Base-by-base conservation (phyloP, 2,113 vertebrate species). In the Saguinus midas region DNA sequence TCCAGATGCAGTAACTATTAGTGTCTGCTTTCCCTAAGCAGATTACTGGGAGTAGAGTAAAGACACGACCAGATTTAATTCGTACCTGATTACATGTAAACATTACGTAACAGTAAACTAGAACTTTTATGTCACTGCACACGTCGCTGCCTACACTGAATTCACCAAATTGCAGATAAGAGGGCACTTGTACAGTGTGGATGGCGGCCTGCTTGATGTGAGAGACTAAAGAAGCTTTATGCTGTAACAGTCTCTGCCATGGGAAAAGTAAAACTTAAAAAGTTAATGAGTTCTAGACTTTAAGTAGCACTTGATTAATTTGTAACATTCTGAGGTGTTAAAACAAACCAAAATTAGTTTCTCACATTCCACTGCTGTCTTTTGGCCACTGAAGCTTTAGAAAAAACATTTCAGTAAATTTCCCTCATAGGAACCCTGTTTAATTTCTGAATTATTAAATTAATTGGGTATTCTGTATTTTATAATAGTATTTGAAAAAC, bases 221-320 rank as follows among this genome's bases (percentile, higher is more conserved):
- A 98, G 82, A 45, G 92, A 95, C 96, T 94, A 84, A 98, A 95
- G 88, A 97, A 98, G 96, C 96, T 90, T 95, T 98, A 95, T 98
- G 97, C 97, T 98, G 98, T 93, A 98, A 97, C 97, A 21, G 97
- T 97, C 94, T 98, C 97, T 98, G 97, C 98, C 98, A 98, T 98
- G 98, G 98, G 98, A 98, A 98, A 98, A 98, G 98, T 95, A 98
- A 98, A 98, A 98, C 98, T 96, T 98, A 97, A 29, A 97, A 98
- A 98, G 99, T 99, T 99, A 99, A 99, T 99, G 98, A 99, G 92
- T 99, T 98, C 97, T 98, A 99, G 99, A 98, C 98, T 98, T 99
- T 98, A 98, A 98, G 98, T 98, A 97, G 97, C 97, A 98, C 98
- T 96, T 98, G 98, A 99, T 99, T 99, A 99, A 99, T 99, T 97